phyloP scores from a whole-genome alignment of 2,113 vertebrate genomes.

The Phrynosoma platyrhinos region DNA sequence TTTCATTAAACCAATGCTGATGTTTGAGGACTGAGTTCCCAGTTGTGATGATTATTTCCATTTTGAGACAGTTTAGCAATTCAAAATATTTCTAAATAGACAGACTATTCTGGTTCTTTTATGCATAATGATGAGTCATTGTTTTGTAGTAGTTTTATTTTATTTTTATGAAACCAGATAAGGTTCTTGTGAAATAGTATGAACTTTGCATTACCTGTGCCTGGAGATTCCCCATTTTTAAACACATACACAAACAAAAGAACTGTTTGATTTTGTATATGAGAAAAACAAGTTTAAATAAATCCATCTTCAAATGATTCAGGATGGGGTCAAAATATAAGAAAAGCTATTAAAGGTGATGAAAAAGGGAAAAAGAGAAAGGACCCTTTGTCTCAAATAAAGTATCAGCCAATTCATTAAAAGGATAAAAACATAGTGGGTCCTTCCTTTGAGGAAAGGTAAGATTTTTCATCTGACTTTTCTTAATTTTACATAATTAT shows the following conservation, averaged over 20 bases:
- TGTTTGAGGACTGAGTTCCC: neutral
- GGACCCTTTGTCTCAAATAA: neutral
- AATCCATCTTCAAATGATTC: neutral
- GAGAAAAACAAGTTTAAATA: neutral
- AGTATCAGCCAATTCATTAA: too few species aligned
- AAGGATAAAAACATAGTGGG: neutral
- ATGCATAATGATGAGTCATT: neutral
- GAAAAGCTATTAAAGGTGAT: neutral
- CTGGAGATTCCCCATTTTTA: neutral
- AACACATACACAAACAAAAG: neutral
- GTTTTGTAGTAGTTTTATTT: neutral
- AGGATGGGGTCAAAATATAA: neutral
- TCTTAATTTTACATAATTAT: neutral
- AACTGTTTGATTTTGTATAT: neutral
- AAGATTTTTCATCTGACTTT: neutral
- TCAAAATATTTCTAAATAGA: neutral
- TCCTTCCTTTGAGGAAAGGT: neutral
- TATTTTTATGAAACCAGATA: neutral
- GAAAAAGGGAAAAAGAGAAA: neutral
- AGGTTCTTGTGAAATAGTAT: neutral
- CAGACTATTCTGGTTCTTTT: neutral
- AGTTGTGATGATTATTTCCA: constrained; percentile 12
- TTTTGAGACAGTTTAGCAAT: neutral
- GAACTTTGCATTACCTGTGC: neutral
- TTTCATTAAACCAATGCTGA: neutral